A percentile compares a stretch with the other conserved stretches of the same genome.
phyloP scores from a whole-genome alignment of 2,888 invertebrate genomes.

The Homarus gammarus region DNA sequence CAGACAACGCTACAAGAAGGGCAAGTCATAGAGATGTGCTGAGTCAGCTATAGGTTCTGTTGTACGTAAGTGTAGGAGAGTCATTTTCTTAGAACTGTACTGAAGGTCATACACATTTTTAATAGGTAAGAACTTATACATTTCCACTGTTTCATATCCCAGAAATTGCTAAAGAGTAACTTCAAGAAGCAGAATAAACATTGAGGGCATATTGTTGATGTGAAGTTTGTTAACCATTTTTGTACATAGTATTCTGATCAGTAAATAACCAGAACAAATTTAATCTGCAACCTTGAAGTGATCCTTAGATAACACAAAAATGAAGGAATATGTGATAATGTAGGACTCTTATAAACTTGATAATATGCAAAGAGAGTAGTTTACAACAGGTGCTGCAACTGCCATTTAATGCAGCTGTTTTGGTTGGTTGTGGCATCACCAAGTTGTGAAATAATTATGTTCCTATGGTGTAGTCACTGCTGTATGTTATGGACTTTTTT shows the following conservation, averaged over 20 bases:
- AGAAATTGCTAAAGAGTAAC: background rate
- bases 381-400: background rate
- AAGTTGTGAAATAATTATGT: background rate
- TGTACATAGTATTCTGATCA: background rate
- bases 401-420: background rate
- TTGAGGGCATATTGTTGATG: too few species aligned
- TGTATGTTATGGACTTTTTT: background rate
- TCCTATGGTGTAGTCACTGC: background rate
- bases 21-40: slow-evolving; percentile 77
- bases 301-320: background rate
- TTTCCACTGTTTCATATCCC: background rate
- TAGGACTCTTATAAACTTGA: background rate
- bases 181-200: background rate
- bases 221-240: too few species aligned
- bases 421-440: background rate
- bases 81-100: background rate
- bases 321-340: background rate
- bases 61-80: background rate
- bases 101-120: background rate
- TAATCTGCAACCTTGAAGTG: background rate
- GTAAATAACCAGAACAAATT: background rate
- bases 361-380: background rate
- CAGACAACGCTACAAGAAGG: slow-evolving; percentile 87
- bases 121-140: background rate
- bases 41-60: background rate